Evolutionary conservation across 2,888 invertebrate genomes (phyloP).

Genomic region (Conus canariensis): DNA sequence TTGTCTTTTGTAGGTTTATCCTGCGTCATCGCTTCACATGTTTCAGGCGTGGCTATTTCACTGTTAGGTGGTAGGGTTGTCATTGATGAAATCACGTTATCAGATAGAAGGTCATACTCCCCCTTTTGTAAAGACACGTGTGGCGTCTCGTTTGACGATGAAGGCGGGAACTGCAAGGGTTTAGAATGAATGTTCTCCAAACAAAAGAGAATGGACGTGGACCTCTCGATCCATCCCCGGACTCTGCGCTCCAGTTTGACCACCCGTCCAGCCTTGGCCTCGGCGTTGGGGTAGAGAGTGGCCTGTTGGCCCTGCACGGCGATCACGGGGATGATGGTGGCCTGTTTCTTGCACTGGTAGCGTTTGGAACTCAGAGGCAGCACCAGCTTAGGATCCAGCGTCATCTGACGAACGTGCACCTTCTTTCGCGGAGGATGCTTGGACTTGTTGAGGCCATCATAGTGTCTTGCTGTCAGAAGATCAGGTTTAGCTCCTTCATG

Average conservation of each 20-base stretch:
- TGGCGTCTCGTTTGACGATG: background rate
- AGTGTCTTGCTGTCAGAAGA: no score
- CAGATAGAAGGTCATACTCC: background rate
- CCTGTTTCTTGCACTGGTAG: conserved; percentile 28
- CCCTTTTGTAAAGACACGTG: no score
- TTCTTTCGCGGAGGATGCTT: background rate
- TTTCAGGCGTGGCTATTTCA: no score
- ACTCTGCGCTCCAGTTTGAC: conserved; percentile 23
- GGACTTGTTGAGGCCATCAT: no score
- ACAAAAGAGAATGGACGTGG: conserved; percentile 22
- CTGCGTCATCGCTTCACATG: no score
- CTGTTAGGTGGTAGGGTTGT: no score
- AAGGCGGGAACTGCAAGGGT: no score
- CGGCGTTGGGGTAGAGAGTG: conserved; percentile 44
- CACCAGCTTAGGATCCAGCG: conserved; percentile 41
- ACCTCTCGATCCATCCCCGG: conserved; percentile 21
- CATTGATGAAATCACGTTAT: background rate
- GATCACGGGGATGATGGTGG: conserved; percentile 43
- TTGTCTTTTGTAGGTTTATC: no score
- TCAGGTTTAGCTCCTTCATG: background rate
- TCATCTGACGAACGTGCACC: conserved; percentile 39
- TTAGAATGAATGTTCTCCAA: background rate
- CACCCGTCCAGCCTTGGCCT: conserved; percentile 40
- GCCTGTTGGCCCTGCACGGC: conserved; percentile 35
- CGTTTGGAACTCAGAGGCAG: conserved; percentile 37